These are phyloP conservation scores for Oceanodroma tethys DNA, from an alignment of 2,113 vertebrate genomes.

Conservation along the genomic window DNA sequence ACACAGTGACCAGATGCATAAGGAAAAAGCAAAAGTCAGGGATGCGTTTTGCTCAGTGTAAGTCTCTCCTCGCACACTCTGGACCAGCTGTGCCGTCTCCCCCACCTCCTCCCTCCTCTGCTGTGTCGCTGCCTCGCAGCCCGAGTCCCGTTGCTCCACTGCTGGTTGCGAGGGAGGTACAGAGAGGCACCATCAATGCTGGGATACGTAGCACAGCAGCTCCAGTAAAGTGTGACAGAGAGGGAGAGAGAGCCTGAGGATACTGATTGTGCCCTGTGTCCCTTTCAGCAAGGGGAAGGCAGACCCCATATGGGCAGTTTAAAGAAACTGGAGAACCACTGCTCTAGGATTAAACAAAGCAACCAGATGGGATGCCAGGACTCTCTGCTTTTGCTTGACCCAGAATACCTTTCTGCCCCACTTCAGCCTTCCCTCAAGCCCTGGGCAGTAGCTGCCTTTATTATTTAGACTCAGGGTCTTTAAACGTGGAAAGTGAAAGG, in stretches of 20 bases:
- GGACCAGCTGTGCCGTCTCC: neutral
- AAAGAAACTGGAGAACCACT: neutral
- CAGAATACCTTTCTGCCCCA: neutral
- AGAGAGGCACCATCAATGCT: neutral
- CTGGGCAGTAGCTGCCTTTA: neutral
- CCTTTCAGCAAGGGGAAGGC: neutral
- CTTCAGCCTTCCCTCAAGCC: neutral
- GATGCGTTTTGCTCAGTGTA: neutral
- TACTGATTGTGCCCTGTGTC: neutral
- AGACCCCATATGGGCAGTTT: neutral
- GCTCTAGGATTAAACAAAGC: neutral
- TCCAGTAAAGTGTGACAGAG: neutral
- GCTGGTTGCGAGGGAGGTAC: neutral
- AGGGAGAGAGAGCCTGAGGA: neutral
- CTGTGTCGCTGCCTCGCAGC: neutral
- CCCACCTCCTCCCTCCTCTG: neutral
- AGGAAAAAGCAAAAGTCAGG: neutral
- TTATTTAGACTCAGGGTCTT: neutral
- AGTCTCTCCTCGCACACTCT: neutral
- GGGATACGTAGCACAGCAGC: neutral
- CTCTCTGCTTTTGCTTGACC: neutral
- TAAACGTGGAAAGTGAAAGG: neutral
- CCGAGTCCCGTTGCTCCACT: neutral
- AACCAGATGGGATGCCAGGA: neutral
- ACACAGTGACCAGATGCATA: neutral